A percentile compares a stretch with the other conserved stretches of the same genome.
Evolutionary conservation across 2,888 invertebrate species (phyloP).

Genomic region (Acanthosepion esculentum): DNA sequence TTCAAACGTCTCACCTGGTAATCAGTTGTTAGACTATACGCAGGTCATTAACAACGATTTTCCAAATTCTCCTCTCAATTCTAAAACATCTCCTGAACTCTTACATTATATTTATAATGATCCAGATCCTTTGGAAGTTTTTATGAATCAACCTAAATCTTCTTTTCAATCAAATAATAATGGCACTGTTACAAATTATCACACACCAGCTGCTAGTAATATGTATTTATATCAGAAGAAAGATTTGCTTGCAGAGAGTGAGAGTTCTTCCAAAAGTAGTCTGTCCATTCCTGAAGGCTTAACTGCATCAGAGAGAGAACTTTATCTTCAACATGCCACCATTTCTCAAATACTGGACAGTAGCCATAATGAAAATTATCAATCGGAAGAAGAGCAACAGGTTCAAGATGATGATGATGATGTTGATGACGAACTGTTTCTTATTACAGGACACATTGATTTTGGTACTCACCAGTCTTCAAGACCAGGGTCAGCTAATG

Average conservation of each 20-base stretch:
- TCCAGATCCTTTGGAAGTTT: conserved; percentile 1
- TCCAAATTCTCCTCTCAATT: neutral
- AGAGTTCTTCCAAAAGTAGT: neutral
- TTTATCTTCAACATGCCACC: neutral
- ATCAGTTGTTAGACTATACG: neutral
- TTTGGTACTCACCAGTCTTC: conserved; percentile 23
- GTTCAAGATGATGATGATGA: neutral
- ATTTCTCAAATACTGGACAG: neutral
- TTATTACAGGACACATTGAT: conserved; percentile 48
- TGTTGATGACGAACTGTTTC: conserved; percentile 42
- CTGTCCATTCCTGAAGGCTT: neutral
- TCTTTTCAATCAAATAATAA: neutral
- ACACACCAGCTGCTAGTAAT: neutral
- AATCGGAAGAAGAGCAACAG: neutral
- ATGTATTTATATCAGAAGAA: neutral
- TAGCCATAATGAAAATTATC: neutral
- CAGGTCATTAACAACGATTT: neutral
- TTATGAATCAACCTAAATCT: neutral
- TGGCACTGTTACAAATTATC: neutral
- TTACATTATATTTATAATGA: neutral
- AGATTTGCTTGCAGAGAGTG: neutral
- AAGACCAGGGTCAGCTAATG: neutral
- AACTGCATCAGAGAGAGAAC: neutral
- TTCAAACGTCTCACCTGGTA: neutral
- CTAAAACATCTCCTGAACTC: neutral